Base-by-base conservation (phyloP, 2,797 vertebrate genomes). In the Eospalax fontanierii region DNA sequence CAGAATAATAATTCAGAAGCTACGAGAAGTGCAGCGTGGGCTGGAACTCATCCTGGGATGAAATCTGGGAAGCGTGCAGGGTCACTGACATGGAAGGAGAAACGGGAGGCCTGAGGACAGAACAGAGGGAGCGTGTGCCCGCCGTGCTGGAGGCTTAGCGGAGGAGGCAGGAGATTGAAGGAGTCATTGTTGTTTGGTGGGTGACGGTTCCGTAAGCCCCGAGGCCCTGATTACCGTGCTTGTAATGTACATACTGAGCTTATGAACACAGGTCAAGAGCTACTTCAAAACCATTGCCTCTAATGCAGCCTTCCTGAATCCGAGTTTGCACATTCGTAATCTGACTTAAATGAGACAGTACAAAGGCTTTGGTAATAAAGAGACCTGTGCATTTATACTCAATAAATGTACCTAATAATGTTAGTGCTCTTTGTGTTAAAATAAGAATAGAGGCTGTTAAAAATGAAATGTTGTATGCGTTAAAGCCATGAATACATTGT, bases 251-350 rank as follows among this genome's bases (percentile, higher is more conserved):
- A 21, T 19, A 2, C 1, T 76, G 24, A 78, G 8, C 7, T 33
- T 57, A 63, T 19, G 15, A 66, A 78, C 15, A 71, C 3, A 87
- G 14, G 5, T 6, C 70, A 71, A 93, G 35, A 54, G 66, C 38
- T 5, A 73, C 65, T 90, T 35, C 33, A 2, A 71, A 90, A 57
- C 11, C 16, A 0, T 57, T 88, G 21, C 2, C 18, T 66, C 7
- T 26, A 73, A 81, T 8, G 59, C 75, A 63, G 2, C 0, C 4
- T 73, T 71, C 18, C 50, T 79, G 40, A 93, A 65, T 85, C 30
- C 93, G 75, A 65, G 8, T 91, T 89, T 89, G n/a, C 6, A 80
- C n/a, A n/a, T 61, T 84, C 70, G 4, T 87, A n/a, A 74, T 94
- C 40, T 40, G 3, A 2, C 38, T 70, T 86, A 74, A 83, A 54